Conservation (phyloP, 64 coral and sea anemone species). For the Trachythela sp. region DNA sequence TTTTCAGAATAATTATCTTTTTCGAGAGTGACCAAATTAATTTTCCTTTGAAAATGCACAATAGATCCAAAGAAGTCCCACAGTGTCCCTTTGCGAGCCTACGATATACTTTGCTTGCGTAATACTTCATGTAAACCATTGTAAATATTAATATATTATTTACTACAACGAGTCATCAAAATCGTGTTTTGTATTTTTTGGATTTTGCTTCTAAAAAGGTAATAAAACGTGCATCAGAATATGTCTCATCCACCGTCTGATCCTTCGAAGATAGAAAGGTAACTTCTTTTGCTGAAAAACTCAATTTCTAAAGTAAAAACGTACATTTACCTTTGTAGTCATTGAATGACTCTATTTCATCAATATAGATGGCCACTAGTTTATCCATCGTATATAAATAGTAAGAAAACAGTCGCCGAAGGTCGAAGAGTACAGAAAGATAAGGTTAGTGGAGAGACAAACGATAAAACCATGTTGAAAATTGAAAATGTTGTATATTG, state of each 20-base stretch:
- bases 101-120: no score
- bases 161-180: no score
- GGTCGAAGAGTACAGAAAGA: constrained; percentile 82
- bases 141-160: no score
- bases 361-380: constrained; percentile 73
- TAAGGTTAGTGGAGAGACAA: constrained; percentile 45
- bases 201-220: background rate
- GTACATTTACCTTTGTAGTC: background rate
- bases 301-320: background rate
- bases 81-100: no score
- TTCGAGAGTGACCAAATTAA: no score
- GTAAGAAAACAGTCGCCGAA: constrained; percentile 75
- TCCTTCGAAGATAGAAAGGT: background rate
- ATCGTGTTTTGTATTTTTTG: background rate
- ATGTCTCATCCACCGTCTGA: background rate
- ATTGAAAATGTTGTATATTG: no score
- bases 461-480: no score
- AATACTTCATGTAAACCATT: no score
- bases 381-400: constrained; percentile 92
- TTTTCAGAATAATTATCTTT: no score
- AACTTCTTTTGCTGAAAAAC: background rate
- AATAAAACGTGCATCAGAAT: background rate
- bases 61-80: no score
- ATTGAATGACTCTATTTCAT: background rate
- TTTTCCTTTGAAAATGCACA: no score